Percentiles rank a stretch among this genome's conserved stretches.
These are phyloP conservation scores for Athalia cordata DNA, from an alignment of 2,888 invertebrate species.

Conservation along the genomic window DNA sequence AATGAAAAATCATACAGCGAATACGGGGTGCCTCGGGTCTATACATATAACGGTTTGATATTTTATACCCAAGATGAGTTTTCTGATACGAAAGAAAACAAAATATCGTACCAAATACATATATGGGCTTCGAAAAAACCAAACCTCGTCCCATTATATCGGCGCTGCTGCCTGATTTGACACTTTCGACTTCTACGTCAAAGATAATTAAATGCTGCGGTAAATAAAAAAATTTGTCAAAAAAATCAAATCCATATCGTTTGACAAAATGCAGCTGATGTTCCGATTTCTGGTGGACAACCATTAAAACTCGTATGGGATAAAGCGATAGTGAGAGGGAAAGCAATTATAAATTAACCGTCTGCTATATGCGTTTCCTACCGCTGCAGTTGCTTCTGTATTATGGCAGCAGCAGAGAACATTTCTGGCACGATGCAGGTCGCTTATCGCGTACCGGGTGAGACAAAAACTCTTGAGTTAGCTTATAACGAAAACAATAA, in stretches of 20 bases:
- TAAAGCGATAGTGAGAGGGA: slow-evolving; percentile 29
- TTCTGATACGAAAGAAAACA: background rate
- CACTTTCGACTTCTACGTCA: too few species aligned
- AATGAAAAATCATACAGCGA: slow-evolving; percentile 73
- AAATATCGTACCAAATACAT: background rate
- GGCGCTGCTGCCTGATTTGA: too few species aligned
- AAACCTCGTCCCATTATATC: too few species aligned
- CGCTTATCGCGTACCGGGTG: slow-evolving; percentile 41
- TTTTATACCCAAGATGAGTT: slow-evolving; percentile 19
- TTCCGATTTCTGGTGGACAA: background rate
- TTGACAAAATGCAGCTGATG: too few species aligned
- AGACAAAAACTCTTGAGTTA: slow-evolving; percentile 37
- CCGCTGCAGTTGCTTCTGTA: too few species aligned
- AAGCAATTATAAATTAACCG: slow-evolving; percentile 41
- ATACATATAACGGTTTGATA: background rate
- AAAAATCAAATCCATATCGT: too few species aligned
- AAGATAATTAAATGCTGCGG: slow-evolving; percentile 10
- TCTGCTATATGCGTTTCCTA: background rate
- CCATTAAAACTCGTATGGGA: background rate
- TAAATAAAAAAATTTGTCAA: too few species aligned
- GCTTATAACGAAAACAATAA: slow-evolving; percentile 59
- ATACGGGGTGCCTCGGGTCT: slow-evolving; percentile 58
- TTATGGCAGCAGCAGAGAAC: too few species aligned
- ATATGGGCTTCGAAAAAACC: background rate
- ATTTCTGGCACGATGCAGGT: slow-evolving; percentile 4